A percentile compares a stretch with the other conserved stretches of the same genome.
Evolutionary conservation across 2,797 vertebrate species (phyloP).

Genomic region (Nannoperca obscura): DNA sequence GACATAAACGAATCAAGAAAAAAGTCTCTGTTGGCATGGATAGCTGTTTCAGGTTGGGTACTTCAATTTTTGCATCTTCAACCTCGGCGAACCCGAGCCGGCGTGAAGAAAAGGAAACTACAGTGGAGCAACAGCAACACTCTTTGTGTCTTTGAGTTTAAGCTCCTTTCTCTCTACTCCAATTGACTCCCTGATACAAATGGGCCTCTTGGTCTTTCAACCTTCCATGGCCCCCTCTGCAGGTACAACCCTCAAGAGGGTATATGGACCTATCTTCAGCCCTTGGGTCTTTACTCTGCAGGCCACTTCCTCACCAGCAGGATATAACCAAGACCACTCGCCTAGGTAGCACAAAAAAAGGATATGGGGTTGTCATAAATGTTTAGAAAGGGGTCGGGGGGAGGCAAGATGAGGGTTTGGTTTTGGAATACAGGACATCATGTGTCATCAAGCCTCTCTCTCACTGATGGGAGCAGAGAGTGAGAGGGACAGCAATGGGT

Average conservation of each 20-base stretch:
- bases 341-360: slow-evolving; percentile 73
- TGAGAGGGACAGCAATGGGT: slow-evolving; percentile 76
- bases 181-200: slow-evolving; percentile 54
- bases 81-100: slow-evolving; percentile 49
- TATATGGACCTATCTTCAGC: slow-evolving; percentile 29
- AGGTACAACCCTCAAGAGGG: slow-evolving; percentile 26
- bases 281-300: slow-evolving; percentile 41
- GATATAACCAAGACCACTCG: slow-evolving; percentile 61
- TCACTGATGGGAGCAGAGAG: slow-evolving; percentile 69
- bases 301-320: slow-evolving; percentile 51
- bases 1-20: slow-evolving; percentile 60
- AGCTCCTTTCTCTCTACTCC: slow-evolving; percentile 56
- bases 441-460: slow-evolving; percentile 72
- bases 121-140: slow-evolving; percentile 41
- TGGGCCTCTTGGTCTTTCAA: slow-evolving; percentile 44
- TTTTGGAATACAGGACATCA: slow-evolving; percentile 65
- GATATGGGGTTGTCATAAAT: slow-evolving; percentile 73
- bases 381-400: slow-evolving; percentile 61
- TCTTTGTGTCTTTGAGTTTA: slow-evolving; percentile 51
- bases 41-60: slow-evolving; percentile 54
- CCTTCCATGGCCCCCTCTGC: slow-evolving; percentile 36
- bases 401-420: slow-evolving; percentile 64
- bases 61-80: slow-evolving; percentile 66
- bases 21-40: slow-evolving; percentile 43
- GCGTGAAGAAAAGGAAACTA: slow-evolving; percentile 47